Conservation (phyloP, 1,140 invertebrate genomes). For the Diachasmimorpha longicaudata region DNA sequence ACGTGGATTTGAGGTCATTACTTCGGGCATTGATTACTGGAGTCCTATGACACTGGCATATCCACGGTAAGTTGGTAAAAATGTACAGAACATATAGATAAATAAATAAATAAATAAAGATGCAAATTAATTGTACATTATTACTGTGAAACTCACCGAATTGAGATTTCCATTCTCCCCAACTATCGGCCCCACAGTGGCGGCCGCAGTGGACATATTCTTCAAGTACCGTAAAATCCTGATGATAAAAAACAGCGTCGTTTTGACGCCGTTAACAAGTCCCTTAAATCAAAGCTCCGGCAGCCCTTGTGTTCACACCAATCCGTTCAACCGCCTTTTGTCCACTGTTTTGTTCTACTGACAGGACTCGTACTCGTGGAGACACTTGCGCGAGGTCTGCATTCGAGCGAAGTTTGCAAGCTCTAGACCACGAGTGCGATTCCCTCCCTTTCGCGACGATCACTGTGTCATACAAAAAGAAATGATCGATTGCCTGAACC, state of each 20-base stretch:
- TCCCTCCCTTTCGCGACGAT: not conserved
- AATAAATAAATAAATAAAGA: not conserved
- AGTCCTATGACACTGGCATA: not conserved
- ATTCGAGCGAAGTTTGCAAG: not conserved
- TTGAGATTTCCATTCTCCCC: constrained; percentile 28
- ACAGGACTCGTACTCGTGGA: not conserved
- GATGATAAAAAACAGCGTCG: constrained; percentile 10
- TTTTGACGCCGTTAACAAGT: constrained; percentile 16
- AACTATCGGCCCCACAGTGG: constrained; percentile 22
- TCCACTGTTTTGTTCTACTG: not conserved
- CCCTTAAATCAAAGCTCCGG: not conserved
- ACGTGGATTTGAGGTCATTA: not conserved
- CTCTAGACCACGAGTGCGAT: not conserved
- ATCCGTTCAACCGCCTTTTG: not conserved
- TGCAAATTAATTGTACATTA: not conserved
- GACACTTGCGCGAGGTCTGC: not conserved
- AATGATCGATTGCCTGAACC: constrained; percentile 3
- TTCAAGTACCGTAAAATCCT: constrained; percentile 22
- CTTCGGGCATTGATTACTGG: not conserved
- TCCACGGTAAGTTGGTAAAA: not conserved
- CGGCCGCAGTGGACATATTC: constrained; percentile 23
- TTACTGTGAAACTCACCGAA: constrained; percentile 24
- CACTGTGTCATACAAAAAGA: not conserved
- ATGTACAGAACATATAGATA: not conserved
- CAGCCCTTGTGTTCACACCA: not conserved